A percentile compares a stretch with the other conserved stretches of the same genome.
Evolutionary conservation across 2,888 invertebrate genomes (phyloP).

Genomic region (Aleiodes leptofemur): DNA sequence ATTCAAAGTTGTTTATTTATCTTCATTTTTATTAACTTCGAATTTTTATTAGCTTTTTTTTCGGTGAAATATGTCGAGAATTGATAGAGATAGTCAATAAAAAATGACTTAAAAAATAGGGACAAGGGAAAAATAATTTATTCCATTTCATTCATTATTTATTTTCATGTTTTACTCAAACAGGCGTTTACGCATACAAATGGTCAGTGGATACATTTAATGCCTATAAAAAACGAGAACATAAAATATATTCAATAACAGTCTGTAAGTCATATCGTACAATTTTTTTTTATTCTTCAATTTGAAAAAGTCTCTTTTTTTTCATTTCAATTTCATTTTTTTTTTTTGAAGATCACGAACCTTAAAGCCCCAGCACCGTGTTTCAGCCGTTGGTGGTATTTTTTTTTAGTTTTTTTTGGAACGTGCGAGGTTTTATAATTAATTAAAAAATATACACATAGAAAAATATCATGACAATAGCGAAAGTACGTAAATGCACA

Average conservation of each 20-base stretch:
- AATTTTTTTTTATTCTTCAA: slow-evolving; percentile 34
- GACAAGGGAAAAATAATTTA: background rate
- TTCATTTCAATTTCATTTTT: background rate
- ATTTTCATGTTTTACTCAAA: slow-evolving; percentile 29
- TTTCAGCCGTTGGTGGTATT: slow-evolving; percentile 31
- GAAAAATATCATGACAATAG: slow-evolving; percentile 57
- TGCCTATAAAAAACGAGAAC: slow-evolving; percentile 48
- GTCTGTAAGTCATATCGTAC: slow-evolving; percentile 45
- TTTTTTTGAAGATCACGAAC: slow-evolving; percentile 39
- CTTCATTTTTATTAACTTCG: no score
- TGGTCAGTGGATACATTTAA: slow-evolving; percentile 45
- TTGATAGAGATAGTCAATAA: no score
- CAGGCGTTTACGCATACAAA: slow-evolving; percentile 52
- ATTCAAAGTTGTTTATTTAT: no score
- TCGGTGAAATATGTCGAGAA: no score
- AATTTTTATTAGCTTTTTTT: no score
- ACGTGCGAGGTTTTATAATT: slow-evolving; percentile 45
- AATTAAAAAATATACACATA: slow-evolving; percentile 55
- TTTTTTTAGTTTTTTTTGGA: background rate
- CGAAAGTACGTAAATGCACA: slow-evolving; percentile 50
- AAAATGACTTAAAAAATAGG: no score
- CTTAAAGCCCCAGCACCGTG: slow-evolving; percentile 40
- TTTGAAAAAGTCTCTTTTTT: background rate
- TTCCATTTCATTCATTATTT: slow-evolving; percentile 8
- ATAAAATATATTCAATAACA: slow-evolving; percentile 47